These are phyloP conservation scores for Mionectes macconnelli DNA, from an alignment of 2,113 vertebrate species.

Conservation along the genomic window DNA sequence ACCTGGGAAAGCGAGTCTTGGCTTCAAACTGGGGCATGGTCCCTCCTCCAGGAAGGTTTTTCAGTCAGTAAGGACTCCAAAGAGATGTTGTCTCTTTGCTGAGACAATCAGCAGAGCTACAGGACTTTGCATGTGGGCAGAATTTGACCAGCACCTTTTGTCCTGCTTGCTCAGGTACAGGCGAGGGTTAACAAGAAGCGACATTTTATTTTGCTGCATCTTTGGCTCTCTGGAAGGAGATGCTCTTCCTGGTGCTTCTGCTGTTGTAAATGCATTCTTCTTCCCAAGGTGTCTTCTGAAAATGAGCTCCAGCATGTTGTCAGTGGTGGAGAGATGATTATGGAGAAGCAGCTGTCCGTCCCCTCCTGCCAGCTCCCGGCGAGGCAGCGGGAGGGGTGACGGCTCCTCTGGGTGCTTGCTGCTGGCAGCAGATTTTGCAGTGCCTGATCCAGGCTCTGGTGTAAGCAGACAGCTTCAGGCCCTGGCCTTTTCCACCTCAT, in stretches of 20 bases:
- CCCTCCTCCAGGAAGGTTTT: background rate
- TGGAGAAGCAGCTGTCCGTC: conserved; percentile 65
- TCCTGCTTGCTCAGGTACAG: background rate
- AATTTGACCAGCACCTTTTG: background rate
- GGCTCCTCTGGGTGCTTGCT: conserved; percentile 47
- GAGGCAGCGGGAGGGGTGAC: conserved; percentile 27
- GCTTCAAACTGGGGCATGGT: background rate
- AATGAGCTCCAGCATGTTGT: conserved; percentile 26
- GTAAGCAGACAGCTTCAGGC: background rate
- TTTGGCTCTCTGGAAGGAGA: conserved; percentile 33
- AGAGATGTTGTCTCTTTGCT: background rate
- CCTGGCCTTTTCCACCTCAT: background rate
- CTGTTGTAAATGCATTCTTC: conserved; percentile 46
- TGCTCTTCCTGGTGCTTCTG: conserved; percentile 12
- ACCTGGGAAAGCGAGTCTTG: background rate
- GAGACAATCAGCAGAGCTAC: background rate
- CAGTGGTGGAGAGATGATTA: conserved; percentile 46
- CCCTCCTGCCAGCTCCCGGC: conserved; percentile 44
- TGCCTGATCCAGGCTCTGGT: background rate
- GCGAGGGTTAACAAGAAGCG: conserved; percentile 27
- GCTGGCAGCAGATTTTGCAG: conserved; percentile 4
- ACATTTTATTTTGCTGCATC: conserved; percentile 25
- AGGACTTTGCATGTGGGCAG: background rate
- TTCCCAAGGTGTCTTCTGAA: conserved; percentile 60
- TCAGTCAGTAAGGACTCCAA: background rate